Conservation (phyloP, 92 coral and sea anemone genomes). For the Ricordea florida region DNA sequence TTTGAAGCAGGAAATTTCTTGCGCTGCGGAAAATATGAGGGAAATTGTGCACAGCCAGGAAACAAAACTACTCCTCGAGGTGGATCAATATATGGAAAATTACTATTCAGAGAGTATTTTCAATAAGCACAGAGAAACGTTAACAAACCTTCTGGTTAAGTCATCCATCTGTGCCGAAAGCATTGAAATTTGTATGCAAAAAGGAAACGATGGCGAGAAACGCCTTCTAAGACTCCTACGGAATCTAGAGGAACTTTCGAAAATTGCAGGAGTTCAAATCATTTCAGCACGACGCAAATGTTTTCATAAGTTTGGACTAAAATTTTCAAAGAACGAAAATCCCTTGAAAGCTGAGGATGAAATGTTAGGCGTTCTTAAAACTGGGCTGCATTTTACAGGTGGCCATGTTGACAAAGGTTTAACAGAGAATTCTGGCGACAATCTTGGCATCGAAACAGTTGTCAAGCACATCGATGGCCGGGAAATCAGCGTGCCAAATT, state of each 20-base stretch:
- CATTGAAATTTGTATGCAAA: no score
- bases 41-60: slow-evolving; percentile 10
- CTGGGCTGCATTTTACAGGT: not conserved
- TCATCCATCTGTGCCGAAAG: slow-evolving; percentile 6
- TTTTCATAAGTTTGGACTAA: slow-evolving; percentile 18
- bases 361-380: not conserved
- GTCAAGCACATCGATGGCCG: slow-evolving; percentile 6
- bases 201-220: slow-evolving; percentile 1
- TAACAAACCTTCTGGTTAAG: slow-evolving; percentile 14
- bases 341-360: not conserved
- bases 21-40: not conserved
- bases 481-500: not conserved
- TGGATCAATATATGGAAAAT: slow-evolving; percentile 25
- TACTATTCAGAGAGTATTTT: slow-evolving; percentile 21
- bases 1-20: not conserved
- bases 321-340: not conserved
- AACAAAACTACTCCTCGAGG: not conserved
- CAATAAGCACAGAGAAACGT: slow-evolving; percentile 19
- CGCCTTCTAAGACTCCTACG: not conserved
- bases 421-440: not conserved
- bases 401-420: not conserved
- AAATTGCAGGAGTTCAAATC: slow-evolving; percentile 34
- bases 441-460: slow-evolving; percentile 10
- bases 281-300: slow-evolving; percentile 35
- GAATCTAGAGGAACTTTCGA: slow-evolving; percentile 16